A percentile compares a stretch with the other conserved stretches of the same genome.
These are phyloP conservation scores for Aplodontia rufa DNA, from an alignment of 2,113 vertebrate species.

Conservation along the genomic window DNA sequence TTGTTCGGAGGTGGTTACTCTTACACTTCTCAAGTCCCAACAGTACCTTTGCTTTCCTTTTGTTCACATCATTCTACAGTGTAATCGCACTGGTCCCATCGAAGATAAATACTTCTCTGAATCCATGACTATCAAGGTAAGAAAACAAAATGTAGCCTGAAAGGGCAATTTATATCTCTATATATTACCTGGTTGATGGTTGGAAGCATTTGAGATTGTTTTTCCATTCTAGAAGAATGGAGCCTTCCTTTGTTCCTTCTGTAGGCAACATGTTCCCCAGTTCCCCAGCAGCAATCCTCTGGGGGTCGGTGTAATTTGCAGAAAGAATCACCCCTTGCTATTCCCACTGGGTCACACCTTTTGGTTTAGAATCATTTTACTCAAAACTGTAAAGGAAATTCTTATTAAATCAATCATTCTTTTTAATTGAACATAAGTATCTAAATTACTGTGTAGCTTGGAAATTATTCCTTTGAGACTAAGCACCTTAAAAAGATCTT, in stretches of 20 bases:
- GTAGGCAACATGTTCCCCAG: neutral
- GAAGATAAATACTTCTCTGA: constrained; percentile 37
- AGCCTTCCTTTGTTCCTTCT: neutral
- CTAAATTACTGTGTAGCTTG: constrained; percentile 27
- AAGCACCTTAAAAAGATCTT: constrained; percentile 40
- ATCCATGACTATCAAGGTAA: constrained; percentile 7
- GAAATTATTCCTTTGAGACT: constrained; percentile 15
- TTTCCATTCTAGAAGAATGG: constrained; percentile 22
- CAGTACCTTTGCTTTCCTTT: neutral
- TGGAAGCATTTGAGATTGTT: neutral
- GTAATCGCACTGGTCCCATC: neutral
- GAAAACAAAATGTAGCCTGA: constrained; percentile 21
- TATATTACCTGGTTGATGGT: neutral
- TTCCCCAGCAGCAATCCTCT: neutral
- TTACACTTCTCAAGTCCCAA: neutral
- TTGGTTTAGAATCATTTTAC: constrained; percentile 6
- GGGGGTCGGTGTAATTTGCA: neutral
- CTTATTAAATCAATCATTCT: constrained; percentile 21
- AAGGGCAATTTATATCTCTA: neutral
- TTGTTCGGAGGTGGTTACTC: neutral
- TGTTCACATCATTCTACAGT: neutral
- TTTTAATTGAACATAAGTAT: neutral
- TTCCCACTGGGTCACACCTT: neutral
- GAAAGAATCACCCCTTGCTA: neutral
- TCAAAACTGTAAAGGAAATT: constrained; percentile 39